Conservation (phyloP, 1,140 invertebrate species). For the Sinella curviseta region DNA sequence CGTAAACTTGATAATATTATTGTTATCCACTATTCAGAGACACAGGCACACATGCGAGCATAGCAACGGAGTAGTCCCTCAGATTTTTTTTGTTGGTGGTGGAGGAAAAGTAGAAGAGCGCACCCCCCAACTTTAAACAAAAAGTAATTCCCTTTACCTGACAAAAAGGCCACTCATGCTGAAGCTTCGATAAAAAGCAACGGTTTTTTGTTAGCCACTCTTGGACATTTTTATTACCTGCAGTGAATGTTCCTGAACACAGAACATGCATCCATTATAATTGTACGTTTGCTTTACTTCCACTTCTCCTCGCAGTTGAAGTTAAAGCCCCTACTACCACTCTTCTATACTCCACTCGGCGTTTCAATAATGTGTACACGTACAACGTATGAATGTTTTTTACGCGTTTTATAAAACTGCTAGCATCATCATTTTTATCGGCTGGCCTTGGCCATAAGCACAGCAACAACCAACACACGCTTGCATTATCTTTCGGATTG, state of each 20-base stretch:
- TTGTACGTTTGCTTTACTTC: not conserved
- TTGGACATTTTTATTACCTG: constrained; percentile 24
- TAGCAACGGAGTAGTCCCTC: too few relatives aligned
- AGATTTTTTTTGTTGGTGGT: not conserved
- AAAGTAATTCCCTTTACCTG: not conserved
- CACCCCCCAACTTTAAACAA: not conserved
- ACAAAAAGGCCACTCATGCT: constrained; percentile 15
- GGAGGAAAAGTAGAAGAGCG: not conserved
- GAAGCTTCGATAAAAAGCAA: constrained; percentile 15
- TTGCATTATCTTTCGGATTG: not conserved
- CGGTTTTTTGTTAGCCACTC: constrained; percentile 12
- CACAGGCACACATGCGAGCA: too few relatives aligned
- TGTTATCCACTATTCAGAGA: too few relatives aligned
- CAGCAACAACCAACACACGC: constrained; percentile 1
- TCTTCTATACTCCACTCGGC: not conserved
- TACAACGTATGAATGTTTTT: not conserved
- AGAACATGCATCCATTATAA: not conserved
- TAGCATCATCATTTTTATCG: constrained; percentile 11
- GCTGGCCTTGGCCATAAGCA: constrained; percentile 5
- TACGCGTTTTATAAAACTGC: not conserved
- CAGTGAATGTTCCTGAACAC: not conserved
- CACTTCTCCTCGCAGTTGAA: not conserved
- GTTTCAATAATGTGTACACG: not conserved
- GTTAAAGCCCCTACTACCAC: not conserved
- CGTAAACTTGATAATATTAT: too few relatives aligned